Base-by-base conservation (phyloP, 1,140 invertebrate species). In the Ericerus pela region DNA sequence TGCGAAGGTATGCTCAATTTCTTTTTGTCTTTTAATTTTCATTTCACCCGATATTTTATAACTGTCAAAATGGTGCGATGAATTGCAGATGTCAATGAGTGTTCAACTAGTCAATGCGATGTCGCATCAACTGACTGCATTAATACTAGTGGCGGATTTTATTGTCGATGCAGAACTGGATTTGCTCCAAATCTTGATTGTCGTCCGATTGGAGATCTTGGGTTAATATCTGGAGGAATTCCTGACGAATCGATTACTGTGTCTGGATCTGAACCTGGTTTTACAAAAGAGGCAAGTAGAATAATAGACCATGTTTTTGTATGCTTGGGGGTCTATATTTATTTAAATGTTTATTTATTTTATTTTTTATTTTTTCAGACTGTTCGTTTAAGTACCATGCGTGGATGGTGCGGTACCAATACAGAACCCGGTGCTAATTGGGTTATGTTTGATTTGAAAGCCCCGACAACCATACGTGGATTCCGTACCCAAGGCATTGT, bases 91-190 rank as follows among this genome's bases (percentile, higher is more conserved):
- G 82, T 95, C 31, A 92, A 96, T 63, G 93, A 96, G 72, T 96
- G 93, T 70, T 75, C 78, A 1, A 84, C 79, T 37, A 85, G 84
- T 61, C 87, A 90, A 67, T 94, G 90, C 71, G 92, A 93, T 70
- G 72, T 83, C 18, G 85, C 84, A 2, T 93, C 87, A 2, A 94
- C 92, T 1, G 83, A 90, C 69, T 96, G 93, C 69, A 80, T 84
- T 51, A 96, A 96, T 65, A 83, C 83, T 20, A 79, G 84, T 31
- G 93, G 93, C 51, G 87, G 89, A 22, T 96, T 95, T 71, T 83
- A 82, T 56, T 96, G 93, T 65, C 86, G 88, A 62, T 96, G 93
- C 63, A 77, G 82, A 60, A 65, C 78, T 60, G 89, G 90, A 41
- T 94, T 93, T 66, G 70, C 82, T 28, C 83, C 89, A 14, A 91